phyloP scores from a whole-genome alignment of 2,888 invertebrate genomes.

The Tenthredo livida region DNA sequence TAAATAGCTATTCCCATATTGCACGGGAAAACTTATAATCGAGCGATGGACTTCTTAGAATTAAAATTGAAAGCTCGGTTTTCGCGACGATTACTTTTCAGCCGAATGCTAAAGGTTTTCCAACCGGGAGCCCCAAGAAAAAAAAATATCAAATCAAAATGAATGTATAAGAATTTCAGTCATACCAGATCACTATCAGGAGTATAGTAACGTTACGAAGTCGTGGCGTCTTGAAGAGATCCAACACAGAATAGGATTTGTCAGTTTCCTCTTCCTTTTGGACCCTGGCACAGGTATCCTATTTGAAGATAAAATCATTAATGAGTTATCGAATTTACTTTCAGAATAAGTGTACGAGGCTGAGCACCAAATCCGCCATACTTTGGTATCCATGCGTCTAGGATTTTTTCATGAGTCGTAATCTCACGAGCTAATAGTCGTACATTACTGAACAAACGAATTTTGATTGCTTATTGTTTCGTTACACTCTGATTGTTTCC shows the following conservation, averaged over 20 bases:
- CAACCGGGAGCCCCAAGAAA: too few relatives aligned
- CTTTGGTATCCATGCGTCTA: neutral
- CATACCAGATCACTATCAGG: slow-evolving; percentile 89
- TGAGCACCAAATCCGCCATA: neutral
- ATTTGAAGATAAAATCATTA: slow-evolving; percentile 53
- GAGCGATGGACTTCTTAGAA: too few relatives aligned
- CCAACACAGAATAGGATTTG: slow-evolving; percentile 88
- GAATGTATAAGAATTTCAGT: slow-evolving; percentile 29
- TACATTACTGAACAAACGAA: neutral
- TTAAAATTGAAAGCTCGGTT: too few relatives aligned
- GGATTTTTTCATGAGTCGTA: neutral
- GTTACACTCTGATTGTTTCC: neutral
- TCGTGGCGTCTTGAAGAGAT: slow-evolving; percentile 89
- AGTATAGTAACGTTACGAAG: slow-evolving; percentile 88
- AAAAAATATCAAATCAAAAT: too few relatives aligned
- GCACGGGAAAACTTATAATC: too few relatives aligned
- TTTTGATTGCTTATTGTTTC: neutral
- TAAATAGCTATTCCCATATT: too few relatives aligned
- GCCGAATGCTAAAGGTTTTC: too few relatives aligned
- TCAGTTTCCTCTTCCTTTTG: slow-evolving; percentile 86
- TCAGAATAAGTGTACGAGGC: neutral
- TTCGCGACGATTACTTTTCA: too few relatives aligned
- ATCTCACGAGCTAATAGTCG: neutral
- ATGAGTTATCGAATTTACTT: neutral
- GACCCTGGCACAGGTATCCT: slow-evolving; percentile 85